Conservation (phyloP, 2,113 vertebrate genomes). For the Lonchura striata region DNA sequence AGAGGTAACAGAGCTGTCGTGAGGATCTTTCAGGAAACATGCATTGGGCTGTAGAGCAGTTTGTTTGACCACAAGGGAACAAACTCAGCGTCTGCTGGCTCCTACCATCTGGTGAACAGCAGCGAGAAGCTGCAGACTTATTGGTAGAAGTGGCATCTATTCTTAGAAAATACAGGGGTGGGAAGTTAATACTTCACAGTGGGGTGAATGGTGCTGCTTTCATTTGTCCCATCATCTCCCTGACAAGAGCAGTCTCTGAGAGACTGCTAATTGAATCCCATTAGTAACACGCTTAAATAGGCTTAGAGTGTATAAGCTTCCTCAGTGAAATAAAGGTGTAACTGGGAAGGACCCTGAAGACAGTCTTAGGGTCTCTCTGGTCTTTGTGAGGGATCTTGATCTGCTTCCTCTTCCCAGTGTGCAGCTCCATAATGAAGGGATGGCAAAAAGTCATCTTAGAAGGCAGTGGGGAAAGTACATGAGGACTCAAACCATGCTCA, state of each 20-base stretch:
- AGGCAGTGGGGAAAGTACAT: background rate
- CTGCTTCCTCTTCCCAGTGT: background rate
- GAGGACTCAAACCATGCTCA: background rate
- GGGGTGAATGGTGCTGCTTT: background rate
- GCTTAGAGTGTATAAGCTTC: background rate
- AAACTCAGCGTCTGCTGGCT: background rate
- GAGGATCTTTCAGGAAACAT: constrained; percentile 24
- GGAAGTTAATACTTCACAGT: background rate
- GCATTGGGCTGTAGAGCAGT: background rate
- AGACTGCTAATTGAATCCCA: background rate
- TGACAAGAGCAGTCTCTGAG: background rate
- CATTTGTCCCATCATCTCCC: background rate
- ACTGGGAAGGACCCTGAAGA: background rate
- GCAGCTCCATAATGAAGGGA: background rate
- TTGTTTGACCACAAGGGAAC: constrained; percentile 6
- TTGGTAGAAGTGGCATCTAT: background rate
- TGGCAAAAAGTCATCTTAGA: background rate
- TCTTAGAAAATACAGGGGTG: constrained; percentile 2
- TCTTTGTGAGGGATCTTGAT: background rate
- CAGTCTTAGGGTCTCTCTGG: background rate
- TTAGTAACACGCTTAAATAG: background rate
- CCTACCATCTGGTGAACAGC: constrained; percentile 12
- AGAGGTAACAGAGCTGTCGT: background rate
- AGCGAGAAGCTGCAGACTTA: background rate
- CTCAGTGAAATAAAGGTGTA: background rate